phyloP scores from a whole-genome alignment of 2,888 invertebrate species.

The Nephrotoma appendiculata region DNA sequence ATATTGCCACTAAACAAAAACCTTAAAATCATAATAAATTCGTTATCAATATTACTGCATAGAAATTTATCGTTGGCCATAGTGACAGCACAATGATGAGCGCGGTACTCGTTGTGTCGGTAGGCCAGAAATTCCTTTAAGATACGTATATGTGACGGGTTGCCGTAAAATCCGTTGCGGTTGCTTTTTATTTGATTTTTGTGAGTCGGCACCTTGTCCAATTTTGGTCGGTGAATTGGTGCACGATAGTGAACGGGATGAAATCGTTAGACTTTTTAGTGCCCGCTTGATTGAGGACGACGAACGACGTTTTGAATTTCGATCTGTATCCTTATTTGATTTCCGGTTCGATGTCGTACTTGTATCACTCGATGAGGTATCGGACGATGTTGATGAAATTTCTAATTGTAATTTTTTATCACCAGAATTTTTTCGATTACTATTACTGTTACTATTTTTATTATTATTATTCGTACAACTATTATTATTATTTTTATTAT shows the following conservation, averaged over 20 bases:
- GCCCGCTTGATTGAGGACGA: slow-evolving; percentile 55
- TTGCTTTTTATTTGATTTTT: slow-evolving; percentile 24
- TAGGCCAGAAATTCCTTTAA: slow-evolving; percentile 64
- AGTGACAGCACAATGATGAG: slow-evolving; percentile 28
- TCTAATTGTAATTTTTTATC: background rate
- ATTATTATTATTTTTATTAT: background rate
- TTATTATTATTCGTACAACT: background rate
- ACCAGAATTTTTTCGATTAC: background rate
- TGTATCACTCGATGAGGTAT: slow-evolving; percentile 41
- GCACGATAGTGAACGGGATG: slow-evolving; percentile 48
- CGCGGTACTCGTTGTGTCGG: slow-evolving; percentile 69
- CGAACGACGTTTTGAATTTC: slow-evolving; percentile 34
- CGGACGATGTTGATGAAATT: slow-evolving; percentile 23
- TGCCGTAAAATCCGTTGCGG: slow-evolving; percentile 64
- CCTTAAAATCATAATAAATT: background rate
- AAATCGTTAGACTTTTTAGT: slow-evolving; percentile 51
- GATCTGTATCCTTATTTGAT: background rate
- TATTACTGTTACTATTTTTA: background rate
- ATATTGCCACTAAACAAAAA: background rate
- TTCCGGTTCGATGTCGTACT: slow-evolving; percentile 24
- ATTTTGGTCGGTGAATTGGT: slow-evolving; percentile 32
- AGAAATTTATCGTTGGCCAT: slow-evolving; percentile 24
- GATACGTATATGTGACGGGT: slow-evolving; percentile 67
- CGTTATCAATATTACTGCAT: background rate
- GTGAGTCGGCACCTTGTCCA: background rate